Percentiles rank a stretch among this genome's conserved stretches.
phyloP scores from a whole-genome alignment of 2,888 invertebrate genomes.

The Diaperis boleti region DNA sequence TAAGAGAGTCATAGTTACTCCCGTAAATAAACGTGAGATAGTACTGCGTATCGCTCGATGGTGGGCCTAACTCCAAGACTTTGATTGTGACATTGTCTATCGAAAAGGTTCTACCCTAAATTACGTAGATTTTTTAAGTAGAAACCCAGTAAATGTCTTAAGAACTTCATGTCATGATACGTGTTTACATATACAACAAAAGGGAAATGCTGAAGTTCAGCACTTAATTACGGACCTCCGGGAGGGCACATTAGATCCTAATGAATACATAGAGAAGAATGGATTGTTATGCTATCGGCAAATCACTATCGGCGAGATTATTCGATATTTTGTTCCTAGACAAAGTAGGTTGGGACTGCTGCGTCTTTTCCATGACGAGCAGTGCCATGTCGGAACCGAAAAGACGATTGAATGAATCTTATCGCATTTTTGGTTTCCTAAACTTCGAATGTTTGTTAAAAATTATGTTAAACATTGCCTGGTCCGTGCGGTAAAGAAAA shows the following conservation, averaged over 20 bases:
- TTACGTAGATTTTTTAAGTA: slow-evolving; percentile 40
- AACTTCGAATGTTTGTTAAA: slow-evolving; percentile 48
- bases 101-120: slow-evolving; percentile 24
- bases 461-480: slow-evolving; percentile 51
- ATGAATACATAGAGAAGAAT: slow-evolving; percentile 48
- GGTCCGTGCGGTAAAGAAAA: slow-evolving; percentile 50
- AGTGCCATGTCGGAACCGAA: slow-evolving; percentile 47
- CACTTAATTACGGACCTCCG: slow-evolving; percentile 26
- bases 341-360: slow-evolving; percentile 47
- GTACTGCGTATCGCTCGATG: slow-evolving; percentile 43
- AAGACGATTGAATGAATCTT: slow-evolving; percentile 48
- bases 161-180: not conserved
- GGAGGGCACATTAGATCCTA: slow-evolving; percentile 47
- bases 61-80: slow-evolving; percentile 38
- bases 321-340: slow-evolving; percentile 46
- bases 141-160: slow-evolving; percentile 30
- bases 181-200: slow-evolving; percentile 29
- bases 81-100: slow-evolving; percentile 31
- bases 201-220: slow-evolving; percentile 36
- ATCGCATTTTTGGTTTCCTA: slow-evolving; percentile 52
- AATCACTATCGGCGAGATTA: slow-evolving; percentile 37
- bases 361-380: slow-evolving; percentile 51
- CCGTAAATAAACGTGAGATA: no score
- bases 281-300: slow-evolving; percentile 44
- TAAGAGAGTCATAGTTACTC: no score